A percentile compares a stretch with the other conserved stretches of the same genome.
Evolutionary conservation across 2,113 vertebrate genomes (phyloP).

Genomic region (Paralichthys olivaceus): DNA sequence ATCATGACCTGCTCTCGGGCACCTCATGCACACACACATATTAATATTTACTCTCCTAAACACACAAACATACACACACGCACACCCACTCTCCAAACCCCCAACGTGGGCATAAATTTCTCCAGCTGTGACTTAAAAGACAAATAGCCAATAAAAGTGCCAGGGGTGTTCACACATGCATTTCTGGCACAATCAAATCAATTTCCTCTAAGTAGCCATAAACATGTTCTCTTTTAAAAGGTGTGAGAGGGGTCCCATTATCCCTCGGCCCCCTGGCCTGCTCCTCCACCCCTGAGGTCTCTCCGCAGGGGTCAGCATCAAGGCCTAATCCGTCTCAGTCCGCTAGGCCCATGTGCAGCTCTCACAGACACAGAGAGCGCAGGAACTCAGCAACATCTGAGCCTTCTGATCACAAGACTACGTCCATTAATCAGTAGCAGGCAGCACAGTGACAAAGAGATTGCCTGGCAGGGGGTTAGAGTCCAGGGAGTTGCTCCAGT

Average conservation of each 20-base stretch:
- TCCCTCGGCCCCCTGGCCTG: conserved; percentile 80
- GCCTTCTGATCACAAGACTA: conserved; percentile 81
- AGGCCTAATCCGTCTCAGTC: conserved; percentile 88
- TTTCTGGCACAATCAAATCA: conserved; percentile 98
- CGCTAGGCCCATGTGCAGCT: conserved; percentile 74
- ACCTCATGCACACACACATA: conserved; percentile 50
- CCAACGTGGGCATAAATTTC: conserved; percentile 79
- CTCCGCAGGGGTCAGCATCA: conserved; percentile 85
- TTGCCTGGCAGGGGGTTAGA: conserved; percentile 69
- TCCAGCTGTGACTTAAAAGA: conserved; percentile 83
- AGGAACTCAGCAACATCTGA: conserved; percentile 61
- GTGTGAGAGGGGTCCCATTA: conserved; percentile 89
- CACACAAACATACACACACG: conserved; percentile 63
- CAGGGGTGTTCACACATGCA: conserved; percentile 90
- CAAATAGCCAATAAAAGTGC: conserved; percentile 97
- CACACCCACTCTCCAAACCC: conserved; percentile 69
- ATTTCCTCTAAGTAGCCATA: conserved; percentile 99
- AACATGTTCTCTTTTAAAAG: conserved; percentile 98
- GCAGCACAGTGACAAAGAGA: conserved; percentile 83
- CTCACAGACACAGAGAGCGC: conserved; percentile 73
- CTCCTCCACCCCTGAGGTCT: conserved; percentile 86
- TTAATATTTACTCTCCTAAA: conserved; percentile 75
- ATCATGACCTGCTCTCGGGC: conserved; percentile 62
- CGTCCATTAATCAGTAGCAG: conserved; percentile 90
- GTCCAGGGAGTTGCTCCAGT: conserved; percentile 44